Conservation (phyloP, 2,888 invertebrate genomes). For the Vannuccia rotundouncinata region DNA sequence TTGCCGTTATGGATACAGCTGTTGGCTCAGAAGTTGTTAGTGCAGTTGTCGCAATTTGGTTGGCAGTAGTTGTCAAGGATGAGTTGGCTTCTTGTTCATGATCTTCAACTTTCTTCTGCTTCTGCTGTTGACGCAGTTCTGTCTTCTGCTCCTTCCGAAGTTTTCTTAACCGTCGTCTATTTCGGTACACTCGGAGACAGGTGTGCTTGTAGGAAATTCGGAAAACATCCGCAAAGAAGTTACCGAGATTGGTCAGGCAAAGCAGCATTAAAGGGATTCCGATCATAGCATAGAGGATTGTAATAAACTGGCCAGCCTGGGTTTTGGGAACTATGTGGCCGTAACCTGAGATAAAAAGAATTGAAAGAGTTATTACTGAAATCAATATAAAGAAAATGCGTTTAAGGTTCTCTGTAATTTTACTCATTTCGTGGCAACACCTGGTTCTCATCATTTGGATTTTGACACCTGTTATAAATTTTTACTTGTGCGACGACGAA, state of each 20-base stretch:
- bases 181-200: conserved; percentile 31
- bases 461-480: too few species aligned
- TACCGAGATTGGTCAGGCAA: conserved; percentile 60
- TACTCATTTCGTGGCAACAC: too few species aligned
- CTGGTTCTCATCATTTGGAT: too few species aligned
- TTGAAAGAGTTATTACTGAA: too few species aligned
- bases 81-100: not conserved
- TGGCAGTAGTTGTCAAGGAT: not conserved
- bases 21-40: not conserved
- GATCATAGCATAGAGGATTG: conserved; percentile 56
- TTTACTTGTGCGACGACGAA: too few species aligned
- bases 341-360: too few species aligned
- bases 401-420: too few species aligned
- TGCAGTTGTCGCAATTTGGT: not conserved
- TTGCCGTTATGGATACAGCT: not conserved
- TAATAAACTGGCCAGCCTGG: conserved; percentile 54
- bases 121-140: not conserved
- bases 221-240: conserved; percentile 59
- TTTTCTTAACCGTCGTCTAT: not conserved
- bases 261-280: conserved; percentile 60
- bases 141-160: not conserved
- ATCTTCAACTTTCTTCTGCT: not conserved
- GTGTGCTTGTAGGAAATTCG: conserved; percentile 54
- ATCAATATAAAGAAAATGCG: too few species aligned
- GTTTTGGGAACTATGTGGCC: conserved; percentile 56